Evolutionary conservation across 2,113 vertebrate species (phyloP), one percentile per base, ranked within the genome.

Genomic region (Gasterosteus nipponicus): DNA sequence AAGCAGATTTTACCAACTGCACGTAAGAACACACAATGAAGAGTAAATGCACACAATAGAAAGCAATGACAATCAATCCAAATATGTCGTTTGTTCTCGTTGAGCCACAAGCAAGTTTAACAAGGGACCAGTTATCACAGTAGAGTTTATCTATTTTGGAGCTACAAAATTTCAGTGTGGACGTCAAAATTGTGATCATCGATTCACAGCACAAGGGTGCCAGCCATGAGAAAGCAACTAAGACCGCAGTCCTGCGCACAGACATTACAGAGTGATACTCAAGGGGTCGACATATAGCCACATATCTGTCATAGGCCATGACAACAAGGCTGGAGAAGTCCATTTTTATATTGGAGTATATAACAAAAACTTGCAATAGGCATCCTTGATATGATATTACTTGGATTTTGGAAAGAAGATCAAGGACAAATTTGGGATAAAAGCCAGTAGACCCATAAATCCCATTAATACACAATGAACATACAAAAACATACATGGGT

Each of bases 91-190:
- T 84, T 9, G 3, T 8, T 58, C 1, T 35, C 1, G 44, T 10
- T 18, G 66, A 47, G 53, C 33, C 7, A 35, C 88, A 86, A 19
- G 83, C 49, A 49, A 89, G 85, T 73, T 86, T 77, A 35, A 86
- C 51, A 22, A 87, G 15, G 19, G 78, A 44, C 83, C 85, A 89
- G 78, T 89, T 89, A 10, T 85, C 85, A 69, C 87, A 89, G 14
- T 86, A 89, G 8, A 87, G 51, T 58, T 87, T 89, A 0, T 80
- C 1, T 31, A 89, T 86, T 15, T 19, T 35, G 2, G 47, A 86
- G 54, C 81, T 75, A 66, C 87, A 89, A 60, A 87, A 51, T 47
- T 35, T 44, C 16, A 87, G 15, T 18, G 1, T 64, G 15, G 83
- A 77, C 3, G 74, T 72, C n/a, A 77, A 22, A 10, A 2, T 22